Conservation (phyloP, 2,797 vertebrate species). For the Erithacus rubecula region DNA sequence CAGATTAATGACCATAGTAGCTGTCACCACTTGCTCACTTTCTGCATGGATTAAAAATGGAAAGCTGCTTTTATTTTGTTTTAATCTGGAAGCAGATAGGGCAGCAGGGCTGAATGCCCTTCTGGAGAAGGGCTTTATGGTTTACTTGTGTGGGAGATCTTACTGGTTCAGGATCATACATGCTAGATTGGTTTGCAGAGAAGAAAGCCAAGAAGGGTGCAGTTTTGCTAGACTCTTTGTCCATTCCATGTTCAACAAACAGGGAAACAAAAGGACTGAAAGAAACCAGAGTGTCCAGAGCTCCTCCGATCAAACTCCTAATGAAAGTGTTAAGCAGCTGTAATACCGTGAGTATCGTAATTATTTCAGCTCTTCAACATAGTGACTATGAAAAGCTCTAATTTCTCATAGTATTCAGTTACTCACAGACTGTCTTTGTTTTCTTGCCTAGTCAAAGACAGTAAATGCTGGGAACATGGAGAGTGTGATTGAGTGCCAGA, state of each 20-base stretch:
- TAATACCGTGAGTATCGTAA: slow-evolving; percentile 78
- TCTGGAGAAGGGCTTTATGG: not conserved
- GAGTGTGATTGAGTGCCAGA: slow-evolving; percentile 74
- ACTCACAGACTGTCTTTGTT: slow-evolving; percentile 12
- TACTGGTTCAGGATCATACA: not conserved
- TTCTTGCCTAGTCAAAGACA: slow-evolving; percentile 85
- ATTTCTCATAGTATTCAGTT: not conserved
- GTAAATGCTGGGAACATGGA: slow-evolving; percentile 88
- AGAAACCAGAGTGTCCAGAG: slow-evolving; percentile 41
- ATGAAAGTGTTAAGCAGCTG: slow-evolving; percentile 92
- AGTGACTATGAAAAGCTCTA: not conserved
- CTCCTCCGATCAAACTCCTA: slow-evolving; percentile 74
- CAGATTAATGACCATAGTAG: not conserved
- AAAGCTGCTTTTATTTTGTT: not conserved
- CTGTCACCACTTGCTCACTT: not conserved
- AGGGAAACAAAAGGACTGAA: slow-evolving; percentile 77
- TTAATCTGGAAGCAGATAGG: not conserved
- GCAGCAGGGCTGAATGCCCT: not conserved
- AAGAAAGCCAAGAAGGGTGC: not conserved
- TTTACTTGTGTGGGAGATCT: not conserved
- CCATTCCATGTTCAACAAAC: not conserved
- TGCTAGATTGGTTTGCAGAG: not conserved
- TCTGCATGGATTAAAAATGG: not conserved
- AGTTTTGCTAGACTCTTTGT: not conserved
- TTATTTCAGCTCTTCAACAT: not conserved